These are phyloP conservation scores for Scatophagus argus DNA, from an alignment of 2,113 vertebrate genomes.

Conservation along the genomic window DNA sequence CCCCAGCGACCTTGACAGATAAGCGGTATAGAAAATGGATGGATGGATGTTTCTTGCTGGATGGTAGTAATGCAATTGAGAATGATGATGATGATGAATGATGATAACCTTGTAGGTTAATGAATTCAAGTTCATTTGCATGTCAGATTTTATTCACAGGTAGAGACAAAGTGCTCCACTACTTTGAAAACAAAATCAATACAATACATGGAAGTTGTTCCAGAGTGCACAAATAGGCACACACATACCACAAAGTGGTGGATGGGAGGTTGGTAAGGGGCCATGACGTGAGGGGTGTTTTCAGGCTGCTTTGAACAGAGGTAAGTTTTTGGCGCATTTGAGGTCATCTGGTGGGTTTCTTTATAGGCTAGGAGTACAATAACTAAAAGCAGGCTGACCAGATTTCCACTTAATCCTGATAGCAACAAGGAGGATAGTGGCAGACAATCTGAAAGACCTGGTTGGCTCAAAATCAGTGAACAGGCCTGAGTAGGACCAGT, in stretches of 20 bases:
- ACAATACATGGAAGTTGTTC: not conserved
- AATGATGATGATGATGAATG: too few species aligned
- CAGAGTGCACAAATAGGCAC: not conserved
- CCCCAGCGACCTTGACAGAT: too few species aligned
- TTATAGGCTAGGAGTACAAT: not conserved
- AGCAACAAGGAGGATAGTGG: not conserved
- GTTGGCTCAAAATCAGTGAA: not conserved
- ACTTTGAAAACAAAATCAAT: too few species aligned
- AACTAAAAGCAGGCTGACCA: conserved; percentile 6
- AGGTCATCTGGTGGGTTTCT: conserved; percentile 15
- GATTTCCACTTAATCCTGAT: not conserved
- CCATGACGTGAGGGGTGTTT: not conserved
- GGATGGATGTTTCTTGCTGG: not conserved
- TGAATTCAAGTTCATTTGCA: not conserved
- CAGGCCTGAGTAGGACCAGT: not conserved
- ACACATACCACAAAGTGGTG: not conserved
- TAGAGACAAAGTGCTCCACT: too few species aligned
- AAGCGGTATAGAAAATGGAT: too few species aligned
- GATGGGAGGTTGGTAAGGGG: not conserved
- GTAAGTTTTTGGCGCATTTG: conserved; percentile 2
- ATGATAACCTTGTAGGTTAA: too few species aligned
- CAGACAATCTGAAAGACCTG: not conserved
- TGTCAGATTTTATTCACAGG: not conserved
- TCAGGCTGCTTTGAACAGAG: conserved; percentile 7
- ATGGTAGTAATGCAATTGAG: not conserved